Base-by-base conservation (phyloP, 2,888 invertebrate genomes). In the Latheticus oryzae region DNA sequence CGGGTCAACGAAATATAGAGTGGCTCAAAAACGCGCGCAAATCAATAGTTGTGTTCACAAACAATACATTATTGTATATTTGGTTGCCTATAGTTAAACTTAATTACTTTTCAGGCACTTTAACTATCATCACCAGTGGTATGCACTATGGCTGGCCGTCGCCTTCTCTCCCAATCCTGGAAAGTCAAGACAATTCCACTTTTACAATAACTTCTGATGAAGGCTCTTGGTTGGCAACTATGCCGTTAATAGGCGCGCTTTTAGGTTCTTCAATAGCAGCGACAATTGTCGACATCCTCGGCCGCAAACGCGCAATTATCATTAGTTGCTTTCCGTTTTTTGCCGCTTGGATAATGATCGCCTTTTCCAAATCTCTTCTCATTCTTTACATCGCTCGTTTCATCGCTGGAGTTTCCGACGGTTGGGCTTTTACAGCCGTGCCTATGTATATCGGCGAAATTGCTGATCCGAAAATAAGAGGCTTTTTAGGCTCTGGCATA, bases 201-300 rank as follows among this genome's bases (percentile, higher is more conserved):
- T 37, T 72, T n/a, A 55, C 57, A 5, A 61, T 84, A 21, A 77
- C 81, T 3, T 58, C 75, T 17, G 80, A 80, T 56, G 79, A 86
- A 71, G 83, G 84, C 61, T 85, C 86, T 67, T 86, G 85, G 86
- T 82, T 86, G 71, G 85, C 85, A 0, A 86, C 87, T 30, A 83
- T 87, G 71, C 85, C 85, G 74, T 82, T 87, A 56, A 76, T 88
- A 35, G 87, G 87, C 60, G 85, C 85, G 0, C 81, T 86, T 5
- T 73, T 86, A 28, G 87, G 87, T 16, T 85, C 85, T 5, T 72
- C 86, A 1, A 79, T 86, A 12, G 83, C 86, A 4, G 87, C 86
- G n/a, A 80, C 85, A 67, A 77, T 85, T 56, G 85, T 88, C 38
- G 87, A 89, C 73, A 79, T 82, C 58, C 80, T 86, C 51, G 89